Conservation (phyloP, 2,113 vertebrate genomes). For the Grammomys dolichurus region DNA sequence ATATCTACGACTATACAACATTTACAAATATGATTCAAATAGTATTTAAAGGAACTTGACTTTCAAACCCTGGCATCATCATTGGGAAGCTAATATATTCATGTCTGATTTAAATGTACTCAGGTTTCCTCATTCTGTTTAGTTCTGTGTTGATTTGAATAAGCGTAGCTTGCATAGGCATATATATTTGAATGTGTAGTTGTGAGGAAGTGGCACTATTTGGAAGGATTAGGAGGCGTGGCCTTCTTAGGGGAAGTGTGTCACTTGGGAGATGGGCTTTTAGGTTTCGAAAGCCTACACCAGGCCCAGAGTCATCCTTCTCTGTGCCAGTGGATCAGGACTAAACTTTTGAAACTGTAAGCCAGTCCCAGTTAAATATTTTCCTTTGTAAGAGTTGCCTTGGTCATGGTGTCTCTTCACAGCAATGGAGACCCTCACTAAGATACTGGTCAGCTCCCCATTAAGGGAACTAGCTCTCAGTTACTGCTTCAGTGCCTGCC, state of each 20-base stretch:
- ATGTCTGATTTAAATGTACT: slow-evolving; percentile 9
- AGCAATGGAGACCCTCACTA: too few species aligned
- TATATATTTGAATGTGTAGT: not conserved
- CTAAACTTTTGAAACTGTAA: too few species aligned
- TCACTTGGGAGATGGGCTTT: not conserved
- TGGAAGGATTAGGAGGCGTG: not conserved
- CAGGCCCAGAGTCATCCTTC: not conserved
- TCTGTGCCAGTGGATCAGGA: not conserved
- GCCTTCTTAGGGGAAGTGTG: not conserved
- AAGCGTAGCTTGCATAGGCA: not conserved
- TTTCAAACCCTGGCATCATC: not conserved
- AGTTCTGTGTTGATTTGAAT: not conserved
- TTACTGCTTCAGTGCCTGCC: not conserved
- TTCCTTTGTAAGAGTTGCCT: too few species aligned
- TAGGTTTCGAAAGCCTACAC: not conserved
- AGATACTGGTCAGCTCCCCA: too few species aligned
- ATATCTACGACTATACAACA: not conserved
- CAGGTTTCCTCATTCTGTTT: not conserved
- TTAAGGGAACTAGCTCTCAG: not conserved
- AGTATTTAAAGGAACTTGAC: not conserved
- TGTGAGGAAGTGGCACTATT: not conserved
- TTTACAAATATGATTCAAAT: not conserved
- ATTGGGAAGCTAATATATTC: not conserved
- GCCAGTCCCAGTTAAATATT: too few species aligned
- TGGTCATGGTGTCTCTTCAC: too few species aligned